Evolutionary conservation across 2,797 vertebrate species (phyloP), one percentile per base, ranked within the genome.

Genomic region (Rachycentron canadum): DNA sequence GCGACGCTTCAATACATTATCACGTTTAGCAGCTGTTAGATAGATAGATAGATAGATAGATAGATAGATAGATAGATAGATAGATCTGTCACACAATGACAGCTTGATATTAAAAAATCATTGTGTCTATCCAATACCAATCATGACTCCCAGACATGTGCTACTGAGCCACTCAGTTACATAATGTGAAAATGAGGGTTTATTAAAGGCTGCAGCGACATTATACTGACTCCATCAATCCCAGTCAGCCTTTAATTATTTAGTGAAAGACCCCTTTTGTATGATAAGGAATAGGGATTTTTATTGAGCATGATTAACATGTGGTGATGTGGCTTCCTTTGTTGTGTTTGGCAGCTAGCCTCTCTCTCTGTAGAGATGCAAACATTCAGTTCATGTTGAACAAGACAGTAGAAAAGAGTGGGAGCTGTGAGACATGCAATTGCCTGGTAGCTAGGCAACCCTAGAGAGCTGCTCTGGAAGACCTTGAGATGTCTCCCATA

Each of bases 381-480:
- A 89, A 84, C 88, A 87, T 88, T 83, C 64, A 60, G 79, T 87
- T 84, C 78, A 89, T 89, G 90, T 79, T 81, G 89, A 89, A 93
- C 89, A 91, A 90, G 89, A 90, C 64, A 86, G 59, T 79, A 89
- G 84, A 85, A 89, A 82, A 84, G 85, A 87, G 86, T 86, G 82
- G 81, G 89, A 79, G 91, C 87, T 80, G 78, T 69, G 79, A 92
- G 90, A 92, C 76, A 80, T 79, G 83, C 86, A 81, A 86, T 83
- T 89, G 89, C 89, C 88, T 87, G 79, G 92, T 94, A 93, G 85
- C 93, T 92, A 94, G 90, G 93, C 94, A 95, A 95, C 93, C 90
- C 87, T 58, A 49, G 87, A 94, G 91, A 92, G 85, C 87, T 82
- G 87, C 88, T 90, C 87, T 72, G 72, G 82, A 86, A 88, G 89